These are phyloP conservation scores for Gadopsis bispinosus DNA, from an alignment of 2,797 vertebrate species.

Conservation along the genomic window DNA sequence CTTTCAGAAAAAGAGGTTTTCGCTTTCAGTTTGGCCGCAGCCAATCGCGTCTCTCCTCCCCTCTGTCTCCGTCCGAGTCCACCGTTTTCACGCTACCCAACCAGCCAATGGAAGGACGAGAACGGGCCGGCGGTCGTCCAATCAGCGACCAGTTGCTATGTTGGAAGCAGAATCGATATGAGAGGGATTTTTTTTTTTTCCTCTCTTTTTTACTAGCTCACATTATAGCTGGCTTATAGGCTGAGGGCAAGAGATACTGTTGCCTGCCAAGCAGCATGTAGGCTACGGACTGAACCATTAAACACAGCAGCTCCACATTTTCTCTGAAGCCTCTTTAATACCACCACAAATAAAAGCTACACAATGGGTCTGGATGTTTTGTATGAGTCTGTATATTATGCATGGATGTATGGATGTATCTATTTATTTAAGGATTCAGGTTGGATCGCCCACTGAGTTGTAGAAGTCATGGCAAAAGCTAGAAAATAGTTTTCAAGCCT, in stretches of 20 bases:
- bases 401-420: not conserved
- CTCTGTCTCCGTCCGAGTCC: conserved; percentile 82
- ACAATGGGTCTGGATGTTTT: conserved; percentile 1
- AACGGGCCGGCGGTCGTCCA: conserved; percentile 55
- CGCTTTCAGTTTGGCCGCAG: conserved; percentile 74
- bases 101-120: conserved; percentile 66
- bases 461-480: conserved; percentile 31
- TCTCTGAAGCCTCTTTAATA: conserved; percentile 14
- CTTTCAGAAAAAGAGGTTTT: conserved; percentile 76
- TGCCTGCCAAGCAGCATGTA: conserved; percentile 72
- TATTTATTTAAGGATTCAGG: not conserved
- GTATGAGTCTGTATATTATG: not conserved
- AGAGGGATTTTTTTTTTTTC: conserved; percentile 60
- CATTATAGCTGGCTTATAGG: conserved; percentile 74
- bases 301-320: conserved; percentile 42
- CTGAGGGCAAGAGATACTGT: conserved; percentile 66
- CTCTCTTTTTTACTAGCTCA: conserved; percentile 62
- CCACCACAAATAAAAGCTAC: conserved; percentile 11
- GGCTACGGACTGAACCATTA: conserved; percentile 50
- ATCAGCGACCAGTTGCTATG: conserved; percentile 83
- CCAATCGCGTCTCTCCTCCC: conserved; percentile 75
- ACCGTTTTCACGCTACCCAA: conserved; percentile 57
- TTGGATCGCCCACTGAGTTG: conserved; percentile 8
- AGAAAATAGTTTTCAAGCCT: conserved; percentile 10
- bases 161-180: conserved; percentile 81